Evolutionary conservation across 2,888 invertebrate species (phyloP).

Genomic region (Hololepta plana): DNA sequence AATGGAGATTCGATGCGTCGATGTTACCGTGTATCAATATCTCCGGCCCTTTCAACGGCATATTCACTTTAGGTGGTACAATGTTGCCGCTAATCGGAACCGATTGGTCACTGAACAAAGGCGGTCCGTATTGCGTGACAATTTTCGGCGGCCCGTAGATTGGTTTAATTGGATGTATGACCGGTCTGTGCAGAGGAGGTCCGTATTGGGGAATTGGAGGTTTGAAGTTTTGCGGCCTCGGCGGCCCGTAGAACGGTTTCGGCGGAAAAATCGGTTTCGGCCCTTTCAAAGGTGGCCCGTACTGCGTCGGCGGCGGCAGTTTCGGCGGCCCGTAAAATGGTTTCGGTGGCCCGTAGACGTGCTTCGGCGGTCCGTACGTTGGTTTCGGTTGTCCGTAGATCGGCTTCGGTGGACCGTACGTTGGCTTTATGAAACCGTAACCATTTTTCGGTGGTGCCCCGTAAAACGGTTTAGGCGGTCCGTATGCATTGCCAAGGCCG

Average conservation of each 20-base stretch:
- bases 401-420: slow-evolving; percentile 16
- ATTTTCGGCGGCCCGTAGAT: slow-evolving; percentile 21
- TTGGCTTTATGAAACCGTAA: no score
- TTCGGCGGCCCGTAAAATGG: slow-evolving; percentile 16
- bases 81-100: no score
- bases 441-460: slow-evolving; percentile 11
- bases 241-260: slow-evolving; percentile 15
- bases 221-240: slow-evolving; percentile 32
- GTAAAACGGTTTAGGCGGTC: no score
- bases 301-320: slow-evolving; percentile 12
- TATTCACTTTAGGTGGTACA: no score
- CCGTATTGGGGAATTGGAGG: slow-evolving; percentile 26
- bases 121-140: slow-evolving; percentile 7
- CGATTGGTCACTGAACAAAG: no score
- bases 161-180: slow-evolving; percentile 18
- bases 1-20: slow-evolving; percentile 4
- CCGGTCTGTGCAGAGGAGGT: slow-evolving; percentile 21
- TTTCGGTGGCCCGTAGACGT: slow-evolving; percentile 14
- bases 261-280: slow-evolving; percentile 14
- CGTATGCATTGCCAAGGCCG: no score
- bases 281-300: slow-evolving; percentile 17
- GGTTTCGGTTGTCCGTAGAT: slow-evolving; percentile 9
- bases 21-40: slow-evolving; percentile 8
- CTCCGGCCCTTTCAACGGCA: no score
- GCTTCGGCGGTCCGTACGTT: slow-evolving; percentile 16